A percentile compares a stretch with the other conserved stretches of the same genome.
These are phyloP conservation scores for Tiliacea aurago DNA, from an alignment of 2,888 invertebrate species.

Conservation along the genomic window DNA sequence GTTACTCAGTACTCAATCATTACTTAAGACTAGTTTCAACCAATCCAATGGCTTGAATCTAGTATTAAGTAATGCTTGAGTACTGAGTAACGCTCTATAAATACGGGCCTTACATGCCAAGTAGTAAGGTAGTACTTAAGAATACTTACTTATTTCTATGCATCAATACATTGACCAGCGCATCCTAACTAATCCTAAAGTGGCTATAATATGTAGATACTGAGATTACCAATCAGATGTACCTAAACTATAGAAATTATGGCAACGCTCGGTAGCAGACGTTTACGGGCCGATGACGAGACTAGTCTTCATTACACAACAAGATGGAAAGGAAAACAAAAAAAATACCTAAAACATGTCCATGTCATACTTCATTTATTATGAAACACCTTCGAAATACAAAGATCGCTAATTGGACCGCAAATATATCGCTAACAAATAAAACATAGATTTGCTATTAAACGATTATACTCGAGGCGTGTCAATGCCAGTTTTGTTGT, in stretches of 20 bases:
- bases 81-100: too few species aligned
- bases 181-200: neutral
- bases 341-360: slow-evolving; percentile 35
- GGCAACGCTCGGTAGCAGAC: neutral
- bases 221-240: slow-evolving; percentile 12
- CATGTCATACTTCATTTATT: too few species aligned
- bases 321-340: slow-evolving; percentile 41
- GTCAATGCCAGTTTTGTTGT: slow-evolving; percentile 52
- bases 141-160: neutral
- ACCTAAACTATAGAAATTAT: slow-evolving; percentile 19
- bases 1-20: too few species aligned
- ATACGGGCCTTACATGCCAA: too few species aligned
- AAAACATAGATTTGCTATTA: slow-evolving; percentile 66
- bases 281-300: slow-evolving; percentile 11
- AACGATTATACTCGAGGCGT: slow-evolving; percentile 44
- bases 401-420: slow-evolving; percentile 66
- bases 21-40: too few species aligned
- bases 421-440: slow-evolving; percentile 65
- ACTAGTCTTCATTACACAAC: slow-evolving; percentile 39
- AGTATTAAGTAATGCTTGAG: too few species aligned
- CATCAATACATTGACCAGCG: slow-evolving; percentile 1
- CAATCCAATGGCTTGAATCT: too few species aligned
- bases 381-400: slow-evolving; percentile 24
- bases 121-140: neutral
- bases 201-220: slow-evolving; percentile 1